Conservation (phyloP, 2,113 vertebrate species). For the Seriola quinqueradiata region DNA sequence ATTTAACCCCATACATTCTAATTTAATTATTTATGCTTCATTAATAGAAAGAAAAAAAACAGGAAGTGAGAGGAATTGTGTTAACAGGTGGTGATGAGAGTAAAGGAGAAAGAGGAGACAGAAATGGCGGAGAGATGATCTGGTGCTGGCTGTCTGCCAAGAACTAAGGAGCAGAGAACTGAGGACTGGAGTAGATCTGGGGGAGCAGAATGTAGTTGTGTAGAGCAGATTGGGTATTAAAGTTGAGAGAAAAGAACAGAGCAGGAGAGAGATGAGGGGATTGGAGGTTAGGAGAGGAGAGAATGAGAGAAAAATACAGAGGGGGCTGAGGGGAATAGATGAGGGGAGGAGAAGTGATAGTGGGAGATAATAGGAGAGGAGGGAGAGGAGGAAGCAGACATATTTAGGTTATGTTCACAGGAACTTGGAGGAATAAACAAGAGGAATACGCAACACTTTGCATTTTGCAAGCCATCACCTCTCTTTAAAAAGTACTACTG, state of each 20-base stretch:
- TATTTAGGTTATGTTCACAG: slow-evolving; percentile 52
- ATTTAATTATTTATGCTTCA: slow-evolving; percentile 11
- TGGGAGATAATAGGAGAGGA: slow-evolving; percentile 33
- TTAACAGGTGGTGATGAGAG: slow-evolving; percentile 56
- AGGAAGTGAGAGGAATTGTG: slow-evolving; percentile 13
- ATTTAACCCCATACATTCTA: slow-evolving; percentile 34
- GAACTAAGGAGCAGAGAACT: slow-evolving; percentile 38
- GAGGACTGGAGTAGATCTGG: slow-evolving; percentile 42
- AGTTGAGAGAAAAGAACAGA: slow-evolving; percentile 41
- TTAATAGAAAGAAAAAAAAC: neutral
- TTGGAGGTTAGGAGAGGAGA: slow-evolving; percentile 32
- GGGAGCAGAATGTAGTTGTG: slow-evolving; percentile 50
- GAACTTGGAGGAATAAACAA: slow-evolving; percentile 39
- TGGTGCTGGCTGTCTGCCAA: slow-evolving; percentile 50
- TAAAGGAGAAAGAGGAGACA: slow-evolving; percentile 33
- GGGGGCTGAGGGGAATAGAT: slow-evolving; percentile 40
- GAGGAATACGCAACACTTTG: slow-evolving; percentile 7
- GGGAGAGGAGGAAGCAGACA: slow-evolving; percentile 39
- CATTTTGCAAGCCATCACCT: slow-evolving; percentile 5
- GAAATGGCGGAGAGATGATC: slow-evolving; percentile 39
- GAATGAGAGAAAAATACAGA: slow-evolving; percentile 22
- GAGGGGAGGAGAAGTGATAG: slow-evolving; percentile 26
- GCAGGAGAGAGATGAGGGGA: slow-evolving; percentile 28
- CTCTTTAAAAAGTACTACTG: neutral
- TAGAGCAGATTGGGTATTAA: slow-evolving; percentile 60